Percentiles rank a stretch among this genome's conserved stretches.
These are phyloP conservation scores for Lasioglossum figueresi DNA, from an alignment of 2,888 invertebrate species.

Conservation along the genomic window DNA sequence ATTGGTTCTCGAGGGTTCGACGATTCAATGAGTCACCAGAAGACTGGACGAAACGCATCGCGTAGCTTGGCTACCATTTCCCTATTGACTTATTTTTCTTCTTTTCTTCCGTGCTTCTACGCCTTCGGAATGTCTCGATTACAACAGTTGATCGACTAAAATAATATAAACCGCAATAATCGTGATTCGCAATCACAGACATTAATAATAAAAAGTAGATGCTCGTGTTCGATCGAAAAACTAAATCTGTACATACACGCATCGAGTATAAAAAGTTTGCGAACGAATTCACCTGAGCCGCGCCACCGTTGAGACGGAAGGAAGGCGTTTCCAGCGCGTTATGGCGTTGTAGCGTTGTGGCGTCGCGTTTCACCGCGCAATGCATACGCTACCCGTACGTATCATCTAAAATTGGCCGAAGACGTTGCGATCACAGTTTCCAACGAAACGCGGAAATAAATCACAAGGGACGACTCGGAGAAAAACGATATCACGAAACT, in stretches of 20 bases:
- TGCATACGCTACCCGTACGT: not conserved
- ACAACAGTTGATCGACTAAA: constrained; percentile 44
- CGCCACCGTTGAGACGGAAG: constrained; percentile 45
- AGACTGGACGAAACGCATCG: constrained; percentile 16
- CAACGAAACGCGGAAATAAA: constrained; percentile 50
- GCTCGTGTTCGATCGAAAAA: constrained; percentile 56
- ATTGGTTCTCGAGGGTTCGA: not conserved
- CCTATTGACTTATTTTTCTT: not conserved
- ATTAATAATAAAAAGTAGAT: constrained; percentile 56
- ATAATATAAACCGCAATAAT: constrained; percentile 54
- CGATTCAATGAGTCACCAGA: constrained; percentile 33
- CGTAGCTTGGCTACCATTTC: not conserved
- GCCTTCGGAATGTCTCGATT: constrained; percentile 70
- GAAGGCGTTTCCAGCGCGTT: constrained; percentile 34
- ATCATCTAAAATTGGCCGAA: constrained; percentile 47
- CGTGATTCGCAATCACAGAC: constrained; percentile 45
- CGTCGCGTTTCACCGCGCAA: not conserved
- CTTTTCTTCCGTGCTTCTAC: constrained; percentile 7
- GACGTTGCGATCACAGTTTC: constrained; percentile 55
- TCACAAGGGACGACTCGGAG: constrained; percentile 40
- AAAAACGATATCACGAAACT: constrained; percentile 40
- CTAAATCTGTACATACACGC: constrained; percentile 71
- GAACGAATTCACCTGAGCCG: constrained; percentile 60
- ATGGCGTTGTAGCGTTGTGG: not conserved
- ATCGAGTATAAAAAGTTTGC: constrained; percentile 64